These are phyloP conservation scores for Agrochola circellaris DNA, from an alignment of 2,888 invertebrate species.

Conservation along the genomic window DNA sequence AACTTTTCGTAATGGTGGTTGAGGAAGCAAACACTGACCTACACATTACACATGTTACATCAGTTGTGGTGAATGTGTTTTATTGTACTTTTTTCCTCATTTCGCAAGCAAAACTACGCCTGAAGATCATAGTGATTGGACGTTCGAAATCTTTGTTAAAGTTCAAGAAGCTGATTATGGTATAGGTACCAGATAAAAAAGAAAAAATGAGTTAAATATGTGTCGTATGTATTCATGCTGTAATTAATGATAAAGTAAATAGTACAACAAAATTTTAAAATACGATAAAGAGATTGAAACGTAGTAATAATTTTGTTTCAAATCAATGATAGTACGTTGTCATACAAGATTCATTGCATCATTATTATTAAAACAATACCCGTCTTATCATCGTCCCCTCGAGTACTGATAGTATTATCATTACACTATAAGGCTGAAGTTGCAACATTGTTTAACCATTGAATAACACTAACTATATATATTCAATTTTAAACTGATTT, in stretches of 20 bases:
- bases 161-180: neutral
- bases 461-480: conserved; percentile 11
- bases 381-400: conserved; percentile 38
- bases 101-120: conserved; percentile 1
- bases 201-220: neutral
- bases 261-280: neutral
- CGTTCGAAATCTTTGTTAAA: neutral
- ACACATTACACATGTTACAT: conserved; percentile 46
- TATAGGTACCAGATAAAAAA: neutral
- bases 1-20: conserved; percentile 40
- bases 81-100: conserved; percentile 49
- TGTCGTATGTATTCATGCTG: neutral
- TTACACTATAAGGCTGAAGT: conserved; percentile 27
- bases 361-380: conserved; percentile 62
- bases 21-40: conserved; percentile 52
- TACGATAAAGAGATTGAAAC: conserved; percentile 15
- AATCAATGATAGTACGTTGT: conserved; percentile 9
- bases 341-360: conserved; percentile 56
- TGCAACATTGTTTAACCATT: conserved; percentile 38
- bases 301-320: conserved; percentile 31
- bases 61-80: conserved; percentile 24
- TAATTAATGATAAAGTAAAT: neutral
- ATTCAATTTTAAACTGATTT: neutral
- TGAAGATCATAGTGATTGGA: neutral
- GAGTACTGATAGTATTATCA: conserved; percentile 53